phyloP scores from a whole-genome alignment of 2,888 invertebrate genomes.

The Conchocele bisecta region DNA sequence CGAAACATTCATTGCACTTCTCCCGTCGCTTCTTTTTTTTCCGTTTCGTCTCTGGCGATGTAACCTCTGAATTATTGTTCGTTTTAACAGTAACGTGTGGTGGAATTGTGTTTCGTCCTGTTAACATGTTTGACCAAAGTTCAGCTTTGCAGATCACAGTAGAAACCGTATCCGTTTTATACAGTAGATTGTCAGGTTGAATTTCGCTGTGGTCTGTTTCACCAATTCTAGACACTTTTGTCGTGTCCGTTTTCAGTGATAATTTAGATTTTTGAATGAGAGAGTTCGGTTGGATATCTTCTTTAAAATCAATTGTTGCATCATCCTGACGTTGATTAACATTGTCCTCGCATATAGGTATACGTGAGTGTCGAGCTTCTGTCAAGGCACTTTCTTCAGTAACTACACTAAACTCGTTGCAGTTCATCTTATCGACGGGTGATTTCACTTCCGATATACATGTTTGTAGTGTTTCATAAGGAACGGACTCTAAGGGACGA shows the following conservation, averaged over 20 bases:
- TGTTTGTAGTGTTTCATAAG: no score
- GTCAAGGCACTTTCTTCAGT: neutral
- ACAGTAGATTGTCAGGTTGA: neutral
- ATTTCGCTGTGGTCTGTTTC: neutral
- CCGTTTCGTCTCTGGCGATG: conserved; percentile 30
- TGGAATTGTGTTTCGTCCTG: neutral
- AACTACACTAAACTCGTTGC: neutral
- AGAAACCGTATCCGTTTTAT: no score
- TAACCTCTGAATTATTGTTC: neutral
- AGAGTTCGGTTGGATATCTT: no score
- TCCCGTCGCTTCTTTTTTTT: conserved; percentile 47
- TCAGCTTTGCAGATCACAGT: neutral
- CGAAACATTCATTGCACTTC: conserved; percentile 12
- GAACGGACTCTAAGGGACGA: no score
- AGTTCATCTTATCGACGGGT: neutral
- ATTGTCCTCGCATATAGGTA: no score
- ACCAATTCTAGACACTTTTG: neutral
- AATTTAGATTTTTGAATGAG: no score
- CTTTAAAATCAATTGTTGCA: no score
- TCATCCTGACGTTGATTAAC: no score
- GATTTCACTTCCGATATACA: neutral
- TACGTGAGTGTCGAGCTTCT: no score
- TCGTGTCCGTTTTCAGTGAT: no score
- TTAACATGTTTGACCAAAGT: neutral
- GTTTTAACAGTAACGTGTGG: no score